A percentile compares a stretch with the other conserved stretches of the same genome.
These are phyloP conservation scores for Otus sunia DNA, from an alignment of 2,113 vertebrate species.

Conservation along the genomic window DNA sequence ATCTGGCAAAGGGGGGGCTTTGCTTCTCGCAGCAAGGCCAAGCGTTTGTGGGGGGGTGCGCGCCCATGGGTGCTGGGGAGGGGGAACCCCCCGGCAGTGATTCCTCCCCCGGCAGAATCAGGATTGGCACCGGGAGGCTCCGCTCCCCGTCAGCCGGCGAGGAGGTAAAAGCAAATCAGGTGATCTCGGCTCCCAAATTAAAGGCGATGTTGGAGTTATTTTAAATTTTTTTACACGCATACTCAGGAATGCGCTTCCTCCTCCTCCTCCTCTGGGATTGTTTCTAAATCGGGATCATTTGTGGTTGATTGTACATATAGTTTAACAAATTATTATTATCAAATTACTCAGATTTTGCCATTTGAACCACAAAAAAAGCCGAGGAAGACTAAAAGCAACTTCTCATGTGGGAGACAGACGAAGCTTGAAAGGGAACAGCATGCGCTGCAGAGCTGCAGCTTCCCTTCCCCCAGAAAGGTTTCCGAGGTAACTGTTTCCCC, in stretches of 20 bases:
- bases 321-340: constrained; percentile 20
- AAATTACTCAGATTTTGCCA: neutral
- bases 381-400: neutral
- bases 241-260: constrained; percentile 1
- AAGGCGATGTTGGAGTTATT: neutral
- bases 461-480: constrained; percentile 34
- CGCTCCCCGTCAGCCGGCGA: neutral
- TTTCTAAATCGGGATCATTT: constrained; percentile 31
- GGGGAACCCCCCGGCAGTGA: neutral
- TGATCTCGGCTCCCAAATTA: neutral
- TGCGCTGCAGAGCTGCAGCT: neutral
- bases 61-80: neutral
- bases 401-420: constrained; percentile 32
- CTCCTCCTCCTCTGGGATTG: neutral
- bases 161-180: constrained; percentile 18
- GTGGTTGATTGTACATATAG: neutral
- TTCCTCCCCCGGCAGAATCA: neutral
- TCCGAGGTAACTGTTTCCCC: constrained; percentile 44
- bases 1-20: neutral
- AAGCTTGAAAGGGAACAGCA: neutral
- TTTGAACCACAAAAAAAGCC: neutral
- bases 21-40: neutral
- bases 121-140: neutral
- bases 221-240: neutral
- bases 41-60: neutral